A percentile compares a stretch with the other conserved stretches of the same genome.
These are phyloP conservation scores for Sylvia borin DNA, from an alignment of 2,797 vertebrate species.

Conservation along the genomic window DNA sequence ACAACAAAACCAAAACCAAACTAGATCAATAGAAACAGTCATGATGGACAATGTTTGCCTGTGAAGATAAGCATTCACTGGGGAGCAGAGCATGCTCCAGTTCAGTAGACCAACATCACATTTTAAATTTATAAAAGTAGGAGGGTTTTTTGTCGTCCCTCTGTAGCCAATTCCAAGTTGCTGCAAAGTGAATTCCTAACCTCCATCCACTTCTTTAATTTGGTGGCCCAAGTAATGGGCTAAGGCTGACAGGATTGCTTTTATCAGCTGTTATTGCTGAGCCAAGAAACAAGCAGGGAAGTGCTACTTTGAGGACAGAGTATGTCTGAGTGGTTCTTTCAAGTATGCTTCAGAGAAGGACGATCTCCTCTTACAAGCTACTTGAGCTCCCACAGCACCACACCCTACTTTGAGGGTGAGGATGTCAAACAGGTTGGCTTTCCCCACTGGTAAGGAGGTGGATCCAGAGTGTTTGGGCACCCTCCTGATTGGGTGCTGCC, in stretches of 20 bases:
- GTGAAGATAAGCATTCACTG: not conserved
- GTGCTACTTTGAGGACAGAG: not conserved
- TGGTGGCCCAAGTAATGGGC: accelerated
- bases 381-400: not conserved
- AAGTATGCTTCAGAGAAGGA: not conserved
- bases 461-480: not conserved
- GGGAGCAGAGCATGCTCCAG: not conserved
- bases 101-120: not conserved
- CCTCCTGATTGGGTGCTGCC: conserved; percentile 28
- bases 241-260: not conserved
- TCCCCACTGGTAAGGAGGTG: not conserved
- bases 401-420: not conserved
- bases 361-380: not conserved
- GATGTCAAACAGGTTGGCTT: conserved; percentile 49
- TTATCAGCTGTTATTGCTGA: not conserved
- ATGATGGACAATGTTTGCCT: not conserved
- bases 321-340: not conserved
- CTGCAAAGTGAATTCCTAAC: not conserved
- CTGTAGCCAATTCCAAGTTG: not conserved
- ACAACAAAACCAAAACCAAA: too few relatives aligned
- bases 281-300: not conserved
- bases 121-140: not conserved
- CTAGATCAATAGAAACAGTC: not conserved
- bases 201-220: not conserved
- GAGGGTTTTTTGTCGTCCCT: not conserved